Evolutionary conservation across 2,888 invertebrate genomes (phyloP).

Genomic region (Myathropa florea): DNA sequence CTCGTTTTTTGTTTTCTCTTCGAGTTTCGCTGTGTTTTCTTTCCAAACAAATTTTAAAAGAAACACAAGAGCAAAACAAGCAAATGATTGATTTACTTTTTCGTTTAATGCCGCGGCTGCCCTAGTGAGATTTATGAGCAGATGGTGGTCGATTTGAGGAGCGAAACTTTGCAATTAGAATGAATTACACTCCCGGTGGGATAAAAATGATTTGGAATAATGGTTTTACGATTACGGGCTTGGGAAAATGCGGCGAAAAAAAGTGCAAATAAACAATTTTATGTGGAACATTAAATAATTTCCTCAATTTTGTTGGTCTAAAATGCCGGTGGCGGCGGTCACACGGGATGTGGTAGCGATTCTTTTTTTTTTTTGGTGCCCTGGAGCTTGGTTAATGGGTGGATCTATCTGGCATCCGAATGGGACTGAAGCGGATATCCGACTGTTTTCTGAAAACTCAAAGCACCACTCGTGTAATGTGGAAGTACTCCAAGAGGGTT

Average conservation of each 20-base stretch:
- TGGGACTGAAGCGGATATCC: not conserved
- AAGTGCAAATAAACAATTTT: conserved; percentile 7
- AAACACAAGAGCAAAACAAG: not conserved
- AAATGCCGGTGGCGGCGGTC: not conserved
- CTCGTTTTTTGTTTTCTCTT: not conserved
- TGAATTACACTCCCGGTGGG: conserved; percentile 17
- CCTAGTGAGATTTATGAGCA: conserved; percentile 31
- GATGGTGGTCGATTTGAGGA: conserved; percentile 12
- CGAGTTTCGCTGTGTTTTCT: not conserved
- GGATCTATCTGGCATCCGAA: not conserved
- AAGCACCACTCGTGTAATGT: not conserved
- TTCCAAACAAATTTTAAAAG: not conserved
- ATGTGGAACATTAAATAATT: conserved; percentile 6
- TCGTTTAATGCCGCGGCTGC: not conserved
- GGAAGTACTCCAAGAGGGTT: not conserved
- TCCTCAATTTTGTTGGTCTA: not conserved
- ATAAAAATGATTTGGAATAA: conserved; percentile 32
- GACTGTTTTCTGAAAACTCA: not conserved
- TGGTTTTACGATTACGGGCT: conserved; percentile 14
- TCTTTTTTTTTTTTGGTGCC: conserved; percentile 1
- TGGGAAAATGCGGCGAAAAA: not conserved
- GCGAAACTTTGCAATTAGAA: conserved; percentile 39
- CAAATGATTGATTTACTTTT: conserved; percentile 34
- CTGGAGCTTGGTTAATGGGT: not conserved
- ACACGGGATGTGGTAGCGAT: not conserved